Conservation (phyloP, 2,797 vertebrate genomes). For the Morelia viridis region DNA sequence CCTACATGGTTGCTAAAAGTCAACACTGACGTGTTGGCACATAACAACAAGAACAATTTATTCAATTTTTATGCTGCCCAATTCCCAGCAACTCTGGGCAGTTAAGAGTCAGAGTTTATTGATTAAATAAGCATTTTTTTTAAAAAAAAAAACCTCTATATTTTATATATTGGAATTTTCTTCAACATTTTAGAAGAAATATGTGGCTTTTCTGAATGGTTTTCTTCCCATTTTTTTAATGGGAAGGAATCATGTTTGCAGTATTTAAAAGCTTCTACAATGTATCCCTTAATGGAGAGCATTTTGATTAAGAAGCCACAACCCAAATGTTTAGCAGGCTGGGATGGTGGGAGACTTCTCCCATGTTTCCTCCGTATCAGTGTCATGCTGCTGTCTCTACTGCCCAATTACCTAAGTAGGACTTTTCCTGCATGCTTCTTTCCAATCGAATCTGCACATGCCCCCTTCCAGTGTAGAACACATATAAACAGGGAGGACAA, state of each 20-base stretch:
- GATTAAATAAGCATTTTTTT: background rate
- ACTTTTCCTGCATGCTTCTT: background rate
- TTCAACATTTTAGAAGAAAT: background rate
- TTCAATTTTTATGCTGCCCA: background rate
- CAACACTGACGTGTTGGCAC: too few species aligned
- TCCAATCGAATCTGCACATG: background rate
- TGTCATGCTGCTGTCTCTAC: background rate
- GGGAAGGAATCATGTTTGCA: too few species aligned
- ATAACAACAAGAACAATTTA: too few species aligned
- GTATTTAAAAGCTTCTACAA: background rate
- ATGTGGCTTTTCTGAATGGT: background rate
- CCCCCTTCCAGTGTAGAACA: background rate
- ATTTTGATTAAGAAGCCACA: background rate
- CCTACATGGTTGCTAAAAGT: too few species aligned
- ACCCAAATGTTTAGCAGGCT: background rate
- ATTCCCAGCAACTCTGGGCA: background rate
- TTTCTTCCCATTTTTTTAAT: background rate
- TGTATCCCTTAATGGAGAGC: background rate
- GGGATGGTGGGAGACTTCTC: background rate
- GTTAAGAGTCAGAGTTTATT: background rate
- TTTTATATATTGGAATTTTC: background rate
- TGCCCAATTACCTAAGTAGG: background rate
- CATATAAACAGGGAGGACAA: background rate
- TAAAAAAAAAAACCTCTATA: too few species aligned
- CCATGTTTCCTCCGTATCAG: background rate